phyloP scores from a whole-genome alignment of 2,113 vertebrate species.

The Sigmodon hispidus region DNA sequence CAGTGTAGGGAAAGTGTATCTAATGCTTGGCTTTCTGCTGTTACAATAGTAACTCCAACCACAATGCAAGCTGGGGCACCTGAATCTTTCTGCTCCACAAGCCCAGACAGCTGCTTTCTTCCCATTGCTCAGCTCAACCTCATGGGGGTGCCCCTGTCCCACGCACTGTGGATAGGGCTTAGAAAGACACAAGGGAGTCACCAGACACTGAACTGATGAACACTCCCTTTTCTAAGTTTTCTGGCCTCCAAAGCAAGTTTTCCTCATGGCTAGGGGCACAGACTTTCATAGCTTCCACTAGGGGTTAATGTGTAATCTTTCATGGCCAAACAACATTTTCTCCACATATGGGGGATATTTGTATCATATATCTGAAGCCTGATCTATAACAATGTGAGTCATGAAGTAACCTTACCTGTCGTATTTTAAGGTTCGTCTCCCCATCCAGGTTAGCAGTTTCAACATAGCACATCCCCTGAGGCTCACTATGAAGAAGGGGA shows the following conservation, averaged over 20 bases:
- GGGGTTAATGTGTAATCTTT: background rate
- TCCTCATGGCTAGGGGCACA: background rate
- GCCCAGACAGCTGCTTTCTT: background rate
- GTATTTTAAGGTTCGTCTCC: slow-evolving; percentile 98
- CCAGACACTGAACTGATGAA: background rate
- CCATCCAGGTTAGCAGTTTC: slow-evolving; percentile 99
- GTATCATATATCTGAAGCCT: no score
- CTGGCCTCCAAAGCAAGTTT: background rate
- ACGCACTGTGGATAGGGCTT: background rate
- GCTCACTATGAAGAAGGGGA: slow-evolving; percentile 89
- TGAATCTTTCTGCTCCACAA: background rate
- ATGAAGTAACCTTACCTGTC: slow-evolving; percentile 89
- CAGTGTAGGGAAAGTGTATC: background rate
- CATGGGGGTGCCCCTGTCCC: background rate
- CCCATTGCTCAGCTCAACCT: background rate
- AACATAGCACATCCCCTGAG: slow-evolving; percentile 99
- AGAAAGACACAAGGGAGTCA: background rate
- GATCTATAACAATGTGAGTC: background rate
- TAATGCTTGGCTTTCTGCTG: background rate
- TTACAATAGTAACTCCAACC: background rate
- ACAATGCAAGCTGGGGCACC: background rate
- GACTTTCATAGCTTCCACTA: background rate
- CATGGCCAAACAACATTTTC: background rate
- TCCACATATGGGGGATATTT: background rate
- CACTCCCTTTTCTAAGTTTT: background rate